A percentile compares a stretch with the other conserved stretches of the same genome.
phyloP scores from a whole-genome alignment of 2,113 vertebrate genomes.

The Lagopus muta region DNA sequence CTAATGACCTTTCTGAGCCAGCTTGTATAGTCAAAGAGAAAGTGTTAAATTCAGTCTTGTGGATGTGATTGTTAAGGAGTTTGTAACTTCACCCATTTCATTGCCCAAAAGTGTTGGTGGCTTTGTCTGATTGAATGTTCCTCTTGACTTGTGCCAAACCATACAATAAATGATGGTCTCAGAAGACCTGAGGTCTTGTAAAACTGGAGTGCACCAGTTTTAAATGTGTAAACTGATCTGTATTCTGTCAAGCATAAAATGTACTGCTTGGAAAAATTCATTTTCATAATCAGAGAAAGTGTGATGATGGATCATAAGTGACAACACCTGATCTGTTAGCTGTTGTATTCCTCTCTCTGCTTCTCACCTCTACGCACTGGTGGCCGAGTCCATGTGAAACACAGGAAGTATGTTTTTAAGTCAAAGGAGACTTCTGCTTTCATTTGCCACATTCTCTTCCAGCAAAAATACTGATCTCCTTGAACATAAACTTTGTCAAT shows the following conservation, averaged over 20 bases:
- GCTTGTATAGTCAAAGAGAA: conserved; percentile 24
- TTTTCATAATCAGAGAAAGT: conserved; percentile 68
- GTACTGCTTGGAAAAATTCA: conserved; percentile 45
- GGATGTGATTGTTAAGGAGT: conserved; percentile 29
- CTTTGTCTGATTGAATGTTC: conserved; percentile 8
- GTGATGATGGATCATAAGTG: conserved; percentile 36
- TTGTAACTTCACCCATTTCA: background rate
- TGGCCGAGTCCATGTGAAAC: conserved; percentile 17
- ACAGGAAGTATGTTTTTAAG: background rate
- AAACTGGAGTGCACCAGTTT: background rate
- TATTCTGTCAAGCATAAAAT: conserved; percentile 65
- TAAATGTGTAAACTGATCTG: conserved; percentile 43
- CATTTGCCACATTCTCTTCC: background rate
- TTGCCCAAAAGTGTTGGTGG: background rate
- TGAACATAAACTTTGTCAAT: background rate
- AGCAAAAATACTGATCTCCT: background rate
- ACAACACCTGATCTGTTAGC: conserved; percentile 39
- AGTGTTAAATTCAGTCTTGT: conserved; percentile 4
- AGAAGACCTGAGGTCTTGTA: conserved; percentile 15
- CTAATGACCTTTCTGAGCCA: conserved; percentile 54
- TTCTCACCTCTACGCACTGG: background rate
- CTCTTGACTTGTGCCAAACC: conserved; percentile 11
- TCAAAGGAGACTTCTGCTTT: background rate
- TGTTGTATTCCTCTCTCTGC: background rate
- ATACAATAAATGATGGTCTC: background rate